Base-by-base conservation (phyloP, 1,140 invertebrate genomes). In the Mactra quadrangularis region DNA sequence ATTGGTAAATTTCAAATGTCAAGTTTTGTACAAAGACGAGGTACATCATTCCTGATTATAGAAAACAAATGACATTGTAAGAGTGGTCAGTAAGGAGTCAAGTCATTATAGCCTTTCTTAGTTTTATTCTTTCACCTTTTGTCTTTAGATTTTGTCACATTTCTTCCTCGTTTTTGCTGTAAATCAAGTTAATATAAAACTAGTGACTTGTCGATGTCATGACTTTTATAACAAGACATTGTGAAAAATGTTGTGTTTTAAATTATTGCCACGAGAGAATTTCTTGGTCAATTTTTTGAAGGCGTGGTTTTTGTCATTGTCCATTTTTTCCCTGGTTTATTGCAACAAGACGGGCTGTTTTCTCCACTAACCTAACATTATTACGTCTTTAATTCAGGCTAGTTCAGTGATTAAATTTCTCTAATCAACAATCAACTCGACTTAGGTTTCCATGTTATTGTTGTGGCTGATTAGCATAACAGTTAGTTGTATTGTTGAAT, bases 321-420 rank as follows among this genome's bases (percentile, higher is more conserved):
- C 74, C 74, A 9, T 76, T 47, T n/a, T 45, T 62, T 60, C 35
- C 15, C 41, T 50, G 31, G 45, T 76, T 76, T 62, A 76, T 76
- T 62, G 55, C 57, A 29, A 41, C 38, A 15, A 62, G 59, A 64
- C 74, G 29, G 74, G 55, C 74, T 62, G 74, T 76, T 76, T 45
- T 76, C 74, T 64, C 45, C 22, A 22, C 55, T 76, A 76, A 76
- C 74, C 74, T 62, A 50, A 22, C 59, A 76, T 76, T 76, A 76
- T 76, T 76, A 62, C 74, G 74, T 76, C 74, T 76, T 76, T 35
- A 76, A 76, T 76, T 76, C 74, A 62, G 59, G 47, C 74, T 35
- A 11, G 50, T 27, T 31, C 35, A 55, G 62, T 35, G 74, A 76
- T 76, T 76, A 60, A 76, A 76, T 76, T 76, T 76, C 74, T 45